These are phyloP conservation scores for Rhabdophis nuchalis DNA, from an alignment of 2,797 vertebrate species.

Conservation along the genomic window DNA sequence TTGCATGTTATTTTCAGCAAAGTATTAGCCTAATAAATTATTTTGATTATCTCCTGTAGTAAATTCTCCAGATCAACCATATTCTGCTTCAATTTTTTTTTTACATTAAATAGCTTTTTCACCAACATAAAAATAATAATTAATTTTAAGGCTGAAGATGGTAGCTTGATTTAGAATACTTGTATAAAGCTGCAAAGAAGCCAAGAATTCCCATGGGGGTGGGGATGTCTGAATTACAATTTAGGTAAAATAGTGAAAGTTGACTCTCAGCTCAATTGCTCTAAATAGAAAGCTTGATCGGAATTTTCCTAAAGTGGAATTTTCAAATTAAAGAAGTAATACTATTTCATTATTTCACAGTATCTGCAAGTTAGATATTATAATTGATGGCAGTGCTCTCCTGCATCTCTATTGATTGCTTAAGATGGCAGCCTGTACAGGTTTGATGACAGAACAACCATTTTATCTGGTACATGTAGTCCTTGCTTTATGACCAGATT, in stretches of 20 bases:
- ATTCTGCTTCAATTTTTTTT: neutral
- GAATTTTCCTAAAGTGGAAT: neutral
- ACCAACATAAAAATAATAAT: neutral
- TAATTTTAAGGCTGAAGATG: neutral
- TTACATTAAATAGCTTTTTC: neutral
- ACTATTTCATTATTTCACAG: neutral
- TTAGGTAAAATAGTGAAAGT: neutral
- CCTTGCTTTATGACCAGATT: neutral
- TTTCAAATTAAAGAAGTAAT: neutral
- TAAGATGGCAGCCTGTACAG: neutral
- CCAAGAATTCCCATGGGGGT: neutral
- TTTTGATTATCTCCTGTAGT: neutral
- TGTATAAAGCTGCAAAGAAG: neutral
- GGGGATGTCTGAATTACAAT: neutral
- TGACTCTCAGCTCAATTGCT: neutral
- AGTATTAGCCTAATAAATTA: neutral
- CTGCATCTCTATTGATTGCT: neutral
- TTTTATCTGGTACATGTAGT: neutral
- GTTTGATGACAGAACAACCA: neutral
- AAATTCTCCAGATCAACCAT: neutral
- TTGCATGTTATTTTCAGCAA: neutral
- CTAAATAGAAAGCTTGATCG: neutral
- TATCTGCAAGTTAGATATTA: neutral
- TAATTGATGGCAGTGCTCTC: neutral
- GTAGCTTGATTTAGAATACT: neutral